Evolutionary conservation across 2,888 invertebrate species (phyloP).

Genomic region (Physocephala rufipes): DNA sequence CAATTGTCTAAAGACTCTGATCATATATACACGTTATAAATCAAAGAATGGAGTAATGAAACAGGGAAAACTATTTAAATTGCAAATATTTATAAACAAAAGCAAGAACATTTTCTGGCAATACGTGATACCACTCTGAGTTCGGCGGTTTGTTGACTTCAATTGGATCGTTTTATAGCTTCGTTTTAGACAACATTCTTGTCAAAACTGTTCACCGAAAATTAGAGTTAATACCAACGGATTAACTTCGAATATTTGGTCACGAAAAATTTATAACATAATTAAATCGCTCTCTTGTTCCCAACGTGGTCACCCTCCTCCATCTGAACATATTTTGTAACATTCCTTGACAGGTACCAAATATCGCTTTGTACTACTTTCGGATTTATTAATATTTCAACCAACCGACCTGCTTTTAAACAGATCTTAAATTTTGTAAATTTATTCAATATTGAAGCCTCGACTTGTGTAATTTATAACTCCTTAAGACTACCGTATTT

Average conservation of each 20-base stretch:
- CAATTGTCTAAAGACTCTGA: too few relatives aligned
- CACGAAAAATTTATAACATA: neutral
- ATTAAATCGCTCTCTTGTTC: too few relatives aligned
- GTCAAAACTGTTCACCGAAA: neutral
- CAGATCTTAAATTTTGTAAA: constrained; percentile 56
- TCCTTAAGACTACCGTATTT: constrained; percentile 62
- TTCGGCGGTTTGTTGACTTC: too few relatives aligned
- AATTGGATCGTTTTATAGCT: too few relatives aligned
- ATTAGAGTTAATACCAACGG: constrained; percentile 8
- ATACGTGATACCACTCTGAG: too few relatives aligned
- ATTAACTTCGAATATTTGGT: constrained; percentile 17
- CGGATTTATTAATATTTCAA: constrained; percentile 46
- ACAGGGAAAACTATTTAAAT: too few relatives aligned
- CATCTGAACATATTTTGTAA: neutral
- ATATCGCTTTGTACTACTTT: neutral
- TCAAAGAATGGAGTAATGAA: too few relatives aligned
- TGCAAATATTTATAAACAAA: too few relatives aligned
- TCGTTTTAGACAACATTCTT: too few relatives aligned
- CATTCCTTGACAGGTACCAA: constrained; percentile 14
- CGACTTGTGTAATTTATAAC: constrained; percentile 51
- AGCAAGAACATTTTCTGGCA: too few relatives aligned
- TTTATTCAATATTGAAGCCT: constrained; percentile 58
- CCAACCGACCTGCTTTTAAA: constrained; percentile 54
- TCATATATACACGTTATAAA: too few relatives aligned
- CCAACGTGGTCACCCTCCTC: too few relatives aligned